phyloP scores from a whole-genome alignment of 2,113 vertebrate genomes.

The Cepphus grylle region DNA sequence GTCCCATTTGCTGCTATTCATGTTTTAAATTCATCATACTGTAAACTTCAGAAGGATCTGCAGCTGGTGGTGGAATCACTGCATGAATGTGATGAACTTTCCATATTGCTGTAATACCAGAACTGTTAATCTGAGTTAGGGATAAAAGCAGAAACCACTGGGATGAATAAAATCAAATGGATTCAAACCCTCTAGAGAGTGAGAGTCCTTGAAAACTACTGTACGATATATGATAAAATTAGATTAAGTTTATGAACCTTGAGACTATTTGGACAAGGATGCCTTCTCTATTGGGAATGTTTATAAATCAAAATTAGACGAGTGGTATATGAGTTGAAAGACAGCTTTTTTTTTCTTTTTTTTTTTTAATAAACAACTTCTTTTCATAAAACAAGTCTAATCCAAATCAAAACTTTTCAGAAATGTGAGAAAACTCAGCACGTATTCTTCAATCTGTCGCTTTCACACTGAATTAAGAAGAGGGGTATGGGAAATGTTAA shows the following conservation, averaged over 20 bases:
- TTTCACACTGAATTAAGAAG: neutral
- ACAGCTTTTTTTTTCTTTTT: neutral
- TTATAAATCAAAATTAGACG: slow-evolving; percentile 52
- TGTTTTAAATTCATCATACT: slow-evolving; percentile 4
- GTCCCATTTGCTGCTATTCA: slow-evolving; percentile 45
- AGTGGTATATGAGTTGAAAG: slow-evolving; percentile 4
- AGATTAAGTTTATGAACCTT: slow-evolving; percentile 39
- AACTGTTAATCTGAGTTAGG: slow-evolving; percentile 20
- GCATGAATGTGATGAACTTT: neutral
- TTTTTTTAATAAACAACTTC: neutral
- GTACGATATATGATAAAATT: slow-evolving; percentile 27
- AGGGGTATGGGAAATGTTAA: neutral
- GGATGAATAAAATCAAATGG: slow-evolving; percentile 58
- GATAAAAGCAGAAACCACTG: slow-evolving; percentile 36
- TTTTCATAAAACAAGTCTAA: slow-evolving; percentile 3
- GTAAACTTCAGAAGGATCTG: slow-evolving; percentile 15
- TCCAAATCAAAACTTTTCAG: slow-evolving; percentile 5
- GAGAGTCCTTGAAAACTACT: slow-evolving; percentile 50
- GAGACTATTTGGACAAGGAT: slow-evolving; percentile 28
- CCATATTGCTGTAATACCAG: neutral
- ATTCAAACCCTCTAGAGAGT: neutral
- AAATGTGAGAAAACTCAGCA: neutral
- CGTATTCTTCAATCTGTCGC: neutral
- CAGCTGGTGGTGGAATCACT: slow-evolving; percentile 16
- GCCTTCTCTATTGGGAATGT: neutral